These are phyloP conservation scores for Hirundo rustica DNA, from an alignment of 2,797 vertebrate species.

Conservation along the genomic window DNA sequence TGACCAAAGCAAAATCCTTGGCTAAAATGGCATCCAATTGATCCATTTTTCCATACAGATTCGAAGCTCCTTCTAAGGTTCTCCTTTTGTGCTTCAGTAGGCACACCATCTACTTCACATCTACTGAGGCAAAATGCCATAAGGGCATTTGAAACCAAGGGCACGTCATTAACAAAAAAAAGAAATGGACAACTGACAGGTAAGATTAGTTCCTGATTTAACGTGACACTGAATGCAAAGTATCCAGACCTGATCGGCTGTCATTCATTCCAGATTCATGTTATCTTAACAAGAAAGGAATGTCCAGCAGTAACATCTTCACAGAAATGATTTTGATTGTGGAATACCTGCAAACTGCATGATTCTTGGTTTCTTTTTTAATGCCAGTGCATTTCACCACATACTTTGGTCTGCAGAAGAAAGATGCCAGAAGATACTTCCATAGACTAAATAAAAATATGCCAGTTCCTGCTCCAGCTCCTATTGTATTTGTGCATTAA, in stretches of 20 bases:
- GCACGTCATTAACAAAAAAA: background rate
- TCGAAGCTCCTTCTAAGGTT: background rate
- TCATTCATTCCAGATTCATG: background rate
- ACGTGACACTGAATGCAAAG: background rate
- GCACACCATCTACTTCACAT: background rate
- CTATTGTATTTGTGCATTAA: background rate
- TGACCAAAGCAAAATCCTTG: background rate
- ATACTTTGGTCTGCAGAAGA: background rate
- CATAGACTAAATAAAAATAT: background rate
- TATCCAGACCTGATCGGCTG: background rate
- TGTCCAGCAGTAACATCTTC: background rate
- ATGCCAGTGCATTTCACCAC: background rate
- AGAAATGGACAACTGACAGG: background rate
- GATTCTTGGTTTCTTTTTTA: background rate
- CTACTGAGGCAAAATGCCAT: background rate
- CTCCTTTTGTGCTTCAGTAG: background rate
- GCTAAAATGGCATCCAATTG: background rate
- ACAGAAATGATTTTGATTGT: background rate
- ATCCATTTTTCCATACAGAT: background rate
- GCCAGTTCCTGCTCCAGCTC: background rate
- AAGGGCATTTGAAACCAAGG: background rate
- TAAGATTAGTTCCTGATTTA: background rate
- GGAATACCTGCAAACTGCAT: background rate
- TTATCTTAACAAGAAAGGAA: background rate
- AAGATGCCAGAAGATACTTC: background rate